These are phyloP conservation scores for Alethe diademata DNA, from an alignment of 2,113 vertebrate species.

Conservation along the genomic window DNA sequence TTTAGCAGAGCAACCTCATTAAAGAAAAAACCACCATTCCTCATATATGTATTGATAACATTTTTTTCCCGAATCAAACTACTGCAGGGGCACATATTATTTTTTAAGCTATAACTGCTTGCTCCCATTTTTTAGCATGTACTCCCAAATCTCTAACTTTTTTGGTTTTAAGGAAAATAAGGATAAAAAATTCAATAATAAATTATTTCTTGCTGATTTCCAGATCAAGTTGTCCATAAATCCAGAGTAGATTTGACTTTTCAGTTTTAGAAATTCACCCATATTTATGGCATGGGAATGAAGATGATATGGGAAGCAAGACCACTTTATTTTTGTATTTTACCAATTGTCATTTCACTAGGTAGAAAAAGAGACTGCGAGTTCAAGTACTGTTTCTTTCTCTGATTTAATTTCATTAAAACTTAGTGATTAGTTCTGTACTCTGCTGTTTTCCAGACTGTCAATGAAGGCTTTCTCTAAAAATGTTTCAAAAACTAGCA, in stretches of 20 bases:
- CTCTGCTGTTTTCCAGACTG: not conserved
- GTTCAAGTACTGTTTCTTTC: not conserved
- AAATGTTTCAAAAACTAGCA: constrained; percentile 10
- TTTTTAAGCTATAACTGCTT: not conserved
- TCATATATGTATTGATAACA: not conserved
- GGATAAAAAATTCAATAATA: not conserved
- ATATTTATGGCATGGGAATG: not conserved
- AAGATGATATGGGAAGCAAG: not conserved
- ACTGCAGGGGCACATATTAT: not conserved
- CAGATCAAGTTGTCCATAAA: not conserved
- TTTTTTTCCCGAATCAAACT: not conserved
- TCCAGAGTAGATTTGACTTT: not conserved
- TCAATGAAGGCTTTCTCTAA: not conserved
- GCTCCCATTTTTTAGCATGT: not conserved
- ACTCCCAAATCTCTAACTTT: not conserved
- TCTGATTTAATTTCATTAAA: not conserved
- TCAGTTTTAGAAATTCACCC: not conserved
- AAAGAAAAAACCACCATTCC: not conserved
- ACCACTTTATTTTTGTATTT: not conserved
- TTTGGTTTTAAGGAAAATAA: not conserved
- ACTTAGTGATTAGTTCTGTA: not conserved
- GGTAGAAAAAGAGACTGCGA: not conserved
- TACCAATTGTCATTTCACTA: not conserved
- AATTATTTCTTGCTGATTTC: not conserved
- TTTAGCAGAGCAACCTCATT: not conserved